These are phyloP conservation scores for Acronicta alni DNA, from an alignment of 2,888 invertebrate genomes.

Conservation along the genomic window DNA sequence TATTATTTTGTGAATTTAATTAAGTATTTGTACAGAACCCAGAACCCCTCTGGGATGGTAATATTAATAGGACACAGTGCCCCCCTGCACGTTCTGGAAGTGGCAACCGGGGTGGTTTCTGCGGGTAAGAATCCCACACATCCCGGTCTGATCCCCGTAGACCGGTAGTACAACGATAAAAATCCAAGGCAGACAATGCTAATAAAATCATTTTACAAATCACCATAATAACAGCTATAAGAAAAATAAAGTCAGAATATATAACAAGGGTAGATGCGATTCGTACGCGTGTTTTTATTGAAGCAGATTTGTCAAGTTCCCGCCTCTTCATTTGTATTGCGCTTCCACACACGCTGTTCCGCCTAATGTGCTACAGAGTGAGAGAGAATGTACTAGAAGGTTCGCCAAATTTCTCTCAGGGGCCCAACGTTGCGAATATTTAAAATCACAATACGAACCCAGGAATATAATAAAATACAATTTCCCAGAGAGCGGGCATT, in stretches of 20 bases:
- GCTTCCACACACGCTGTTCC: constrained; percentile 6
- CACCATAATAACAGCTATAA: constrained; percentile 3
- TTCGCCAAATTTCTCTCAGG: constrained; percentile 10
- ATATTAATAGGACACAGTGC: too few relatives aligned
- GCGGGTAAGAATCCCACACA: too few relatives aligned
- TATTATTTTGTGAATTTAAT: too few relatives aligned
- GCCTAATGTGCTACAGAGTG: constrained; percentile 3
- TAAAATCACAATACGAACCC: constrained; percentile 57
- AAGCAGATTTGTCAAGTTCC: constrained; percentile 14
- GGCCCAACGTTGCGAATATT: constrained; percentile 51
- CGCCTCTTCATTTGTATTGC: constrained; percentile 12
- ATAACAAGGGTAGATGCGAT: constrained; percentile 10
- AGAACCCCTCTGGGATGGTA: too few relatives aligned
- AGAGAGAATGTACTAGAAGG: constrained; percentile 5
- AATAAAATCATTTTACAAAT: constrained; percentile 19
- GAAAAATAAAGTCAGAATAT: constrained; percentile 13
- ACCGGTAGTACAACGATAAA: too few relatives aligned
- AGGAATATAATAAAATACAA: constrained; percentile 46
- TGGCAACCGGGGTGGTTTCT: too few relatives aligned
- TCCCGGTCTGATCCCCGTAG: too few relatives aligned
- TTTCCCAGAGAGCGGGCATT: constrained; percentile 37
- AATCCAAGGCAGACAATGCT: not conserved
- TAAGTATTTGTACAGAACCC: too few relatives aligned
- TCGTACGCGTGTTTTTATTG: constrained; percentile 11
- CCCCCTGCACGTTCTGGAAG: too few relatives aligned